Evolutionary conservation across 2,888 invertebrate genomes (phyloP).

Genomic region (Dynastes maya): DNA sequence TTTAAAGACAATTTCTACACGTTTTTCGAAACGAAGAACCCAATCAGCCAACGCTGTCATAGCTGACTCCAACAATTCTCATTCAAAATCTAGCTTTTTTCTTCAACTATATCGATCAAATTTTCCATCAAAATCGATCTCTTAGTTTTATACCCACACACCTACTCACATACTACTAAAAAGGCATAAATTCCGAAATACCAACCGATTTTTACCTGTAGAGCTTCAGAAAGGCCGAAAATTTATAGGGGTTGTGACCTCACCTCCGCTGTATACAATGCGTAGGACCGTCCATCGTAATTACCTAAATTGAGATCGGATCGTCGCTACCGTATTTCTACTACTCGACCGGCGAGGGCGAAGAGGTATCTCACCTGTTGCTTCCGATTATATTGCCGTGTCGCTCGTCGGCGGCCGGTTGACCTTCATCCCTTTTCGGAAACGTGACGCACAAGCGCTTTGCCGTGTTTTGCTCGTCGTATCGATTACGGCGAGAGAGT

Average conservation of each 20-base stretch:
- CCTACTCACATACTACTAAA: too few species aligned
- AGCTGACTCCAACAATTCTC: too few species aligned
- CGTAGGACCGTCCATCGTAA: conserved; percentile 12
- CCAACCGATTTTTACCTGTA: neutral
- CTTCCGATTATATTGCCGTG: conserved; percentile 34
- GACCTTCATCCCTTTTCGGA: neutral
- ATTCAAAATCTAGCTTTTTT: too few species aligned
- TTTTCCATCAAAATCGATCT: too few species aligned
- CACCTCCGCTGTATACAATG: too few species aligned
- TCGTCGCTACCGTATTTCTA: conserved; percentile 30
- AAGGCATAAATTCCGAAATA: neutral
- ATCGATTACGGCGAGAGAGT: neutral
- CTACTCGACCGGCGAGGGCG: neutral
- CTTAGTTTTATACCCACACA: too few species aligned
- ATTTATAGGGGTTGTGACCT: conserved; percentile 1
- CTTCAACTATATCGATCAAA: too few species aligned
- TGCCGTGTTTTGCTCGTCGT: neutral
- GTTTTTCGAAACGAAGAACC: too few species aligned
- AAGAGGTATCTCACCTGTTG: conserved; percentile 42
- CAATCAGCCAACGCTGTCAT: too few species aligned
- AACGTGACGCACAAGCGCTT: conserved; percentile 2
- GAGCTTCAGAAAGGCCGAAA: neutral
- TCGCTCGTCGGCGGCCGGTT: neutral
- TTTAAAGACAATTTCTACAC: too few species aligned
- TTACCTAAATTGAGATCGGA: conserved; percentile 44